These are phyloP conservation scores for Oreochromis mossambicus DNA, from an alignment of 2,797 vertebrate species.

Conservation along the genomic window DNA sequence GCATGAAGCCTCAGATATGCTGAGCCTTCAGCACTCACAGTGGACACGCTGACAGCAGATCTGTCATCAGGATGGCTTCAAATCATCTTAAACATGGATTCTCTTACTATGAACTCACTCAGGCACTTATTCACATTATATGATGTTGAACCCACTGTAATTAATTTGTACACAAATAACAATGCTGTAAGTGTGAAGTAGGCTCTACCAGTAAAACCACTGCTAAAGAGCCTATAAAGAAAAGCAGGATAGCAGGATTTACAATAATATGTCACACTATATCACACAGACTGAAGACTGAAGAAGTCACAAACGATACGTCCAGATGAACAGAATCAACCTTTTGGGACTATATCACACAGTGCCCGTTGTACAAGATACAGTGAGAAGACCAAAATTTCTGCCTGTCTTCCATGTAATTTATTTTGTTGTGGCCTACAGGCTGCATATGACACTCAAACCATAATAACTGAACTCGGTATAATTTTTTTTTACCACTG, in stretches of 20 bases:
- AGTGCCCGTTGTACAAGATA: not conserved
- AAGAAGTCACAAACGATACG: not conserved
- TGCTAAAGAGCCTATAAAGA: not conserved
- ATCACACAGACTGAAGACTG: not conserved
- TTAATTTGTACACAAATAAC: not conserved
- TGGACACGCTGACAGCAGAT: not conserved
- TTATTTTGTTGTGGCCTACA: not conserved
- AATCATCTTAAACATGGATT: not conserved
- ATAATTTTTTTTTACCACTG: not conserved
- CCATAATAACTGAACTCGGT: not conserved
- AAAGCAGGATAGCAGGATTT: fast-evolving
- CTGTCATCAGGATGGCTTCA: not conserved
- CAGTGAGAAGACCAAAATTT: not conserved
- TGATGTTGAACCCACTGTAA: not conserved
- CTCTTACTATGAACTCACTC: not conserved
- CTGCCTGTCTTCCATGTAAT: not conserved
- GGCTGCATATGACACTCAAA: not conserved
- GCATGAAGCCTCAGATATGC: not conserved
- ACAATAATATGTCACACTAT: not conserved
- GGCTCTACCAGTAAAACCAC: not conserved
- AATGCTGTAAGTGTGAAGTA: not conserved
- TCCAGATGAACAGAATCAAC: not conserved
- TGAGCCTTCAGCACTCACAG: not conserved
- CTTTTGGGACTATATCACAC: not conserved
- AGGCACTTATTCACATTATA: not conserved